Base-by-base conservation (phyloP, 2,888 invertebrate genomes). In the Tromatobia lineatoria region DNA sequence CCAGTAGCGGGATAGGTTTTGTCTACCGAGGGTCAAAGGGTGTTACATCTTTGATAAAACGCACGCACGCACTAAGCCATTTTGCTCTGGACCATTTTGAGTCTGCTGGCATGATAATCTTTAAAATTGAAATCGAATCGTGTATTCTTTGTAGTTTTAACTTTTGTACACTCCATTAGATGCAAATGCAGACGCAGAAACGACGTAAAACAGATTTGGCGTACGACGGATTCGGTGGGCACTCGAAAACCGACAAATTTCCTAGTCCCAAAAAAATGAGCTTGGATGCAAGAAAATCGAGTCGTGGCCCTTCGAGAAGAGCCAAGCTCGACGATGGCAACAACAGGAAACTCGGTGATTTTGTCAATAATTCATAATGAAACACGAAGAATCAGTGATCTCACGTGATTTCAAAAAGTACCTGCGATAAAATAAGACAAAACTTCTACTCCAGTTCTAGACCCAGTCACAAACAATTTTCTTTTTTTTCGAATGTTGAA, bases 211-310 rank as follows among this genome's bases (percentile, higher is more conserved):
- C 61, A 52, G 57, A 81, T 10, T n/a, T 83, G 69, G 29, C 75
- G 11, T 90, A 87, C 57, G 81, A 90, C 76, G 90, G 90, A 29
- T 86, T 87, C 23, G 90, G 90, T 6, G 90, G 90, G 15, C 90
- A 90, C 70, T 86, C 90, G n/a, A 90, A 85, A 20, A 61, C 64
- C 13, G 88, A 90, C 42, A 61, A 77, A 23, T 90, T 89, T 67
- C 90, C 90, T 1, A 83, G 20, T 42, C 64, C 87, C 0, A 57
- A 52, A 61, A 66, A 52, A 70, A 13, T 15, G 11, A n/a, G 11
- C 23, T 34, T 3, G 2, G 84, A 80, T 10, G 0, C 10, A 10
- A 89, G 75, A 38, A 88, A 70, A 74, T 2, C 18, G 0, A 80
- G 15, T 70, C 61, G 79, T 0, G 47, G 75, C 0, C 2, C 29